Base-by-base conservation (phyloP, 2,113 vertebrate species). In the Halichoerus grypus region DNA sequence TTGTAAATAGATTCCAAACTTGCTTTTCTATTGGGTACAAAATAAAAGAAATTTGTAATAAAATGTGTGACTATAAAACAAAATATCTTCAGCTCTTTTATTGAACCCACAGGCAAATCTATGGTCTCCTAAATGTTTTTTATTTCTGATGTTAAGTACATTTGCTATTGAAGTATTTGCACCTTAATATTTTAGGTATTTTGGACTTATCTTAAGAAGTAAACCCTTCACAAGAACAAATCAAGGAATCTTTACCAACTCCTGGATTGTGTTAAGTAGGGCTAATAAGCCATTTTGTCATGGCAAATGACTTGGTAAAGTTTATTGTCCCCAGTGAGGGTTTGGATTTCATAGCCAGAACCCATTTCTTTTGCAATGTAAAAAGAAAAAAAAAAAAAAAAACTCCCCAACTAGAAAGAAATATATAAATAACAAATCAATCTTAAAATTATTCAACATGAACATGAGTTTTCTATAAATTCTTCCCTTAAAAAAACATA, bases 1-100 rank as follows among this genome's bases (percentile, higher is more conserved):
- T 92, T 99, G 99, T 99, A 99, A 99, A 99, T 99, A 99, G 97
- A 88, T 97, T 96, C 97, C 67, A 95, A 98, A 92, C 97, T 98
- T 98, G 97, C 98, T 99, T 99, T 99, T 99, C 98, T 99, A 98
- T 98, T 98, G 92, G 87, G 95, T 98, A 98, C 95, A n/a, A 95
- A 97, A 98, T 97, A 90, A 98, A 98, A 97, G 69, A 97, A 98
- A 98, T 98, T 99, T 99, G 98, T 99, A 99, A 99, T 99, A 99
- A 99, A 99, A 98, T 94, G 49, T 98, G 96, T 98, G 94, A 97
- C 97, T 98, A 80, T 97, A 97, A 97, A 94, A 74, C 89, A 98
- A 98, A 92, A 89, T 88, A 82, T 89, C 90, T 97, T 98, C 72
- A 97, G 33, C 85, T 84, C 79, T 97, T 95, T 98, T 96, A 98